Percentiles rank a stretch among this genome's conserved stretches.
Conservation (phyloP, 2,113 vertebrate genomes). For the Lanius ludovicianus region DNA sequence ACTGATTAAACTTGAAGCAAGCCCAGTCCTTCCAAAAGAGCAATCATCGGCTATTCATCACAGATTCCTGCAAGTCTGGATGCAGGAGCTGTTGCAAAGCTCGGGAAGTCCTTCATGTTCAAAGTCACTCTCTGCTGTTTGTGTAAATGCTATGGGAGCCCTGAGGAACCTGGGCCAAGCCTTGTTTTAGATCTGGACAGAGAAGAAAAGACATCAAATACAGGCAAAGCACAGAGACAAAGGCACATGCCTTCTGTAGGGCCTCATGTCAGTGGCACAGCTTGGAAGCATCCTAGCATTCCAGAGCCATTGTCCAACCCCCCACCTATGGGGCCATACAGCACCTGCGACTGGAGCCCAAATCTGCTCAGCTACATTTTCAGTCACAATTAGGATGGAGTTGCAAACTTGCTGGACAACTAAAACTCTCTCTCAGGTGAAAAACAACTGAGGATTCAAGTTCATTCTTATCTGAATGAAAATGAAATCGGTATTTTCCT, state of each 20-base stretch:
- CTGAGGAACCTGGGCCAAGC: not conserved
- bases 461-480: not conserved
- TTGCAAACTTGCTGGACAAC: not conserved
- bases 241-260: not conserved
- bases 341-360: not conserved
- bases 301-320: not conserved
- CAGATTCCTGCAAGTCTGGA: constrained; percentile 44
- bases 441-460: not conserved
- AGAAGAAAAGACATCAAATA: not conserved
- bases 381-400: not conserved
- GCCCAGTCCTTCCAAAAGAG: constrained; percentile 61
- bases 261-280: not conserved
- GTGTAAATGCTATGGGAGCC: not conserved
- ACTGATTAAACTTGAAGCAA: constrained; percentile 66
- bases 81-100: constrained; percentile 8
- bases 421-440: not conserved
- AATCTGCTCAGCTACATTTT: not conserved
- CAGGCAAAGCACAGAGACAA: not conserved
- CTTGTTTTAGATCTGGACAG: not conserved
- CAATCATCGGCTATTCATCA: constrained; percentile 70
- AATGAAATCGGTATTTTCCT: not conserved
- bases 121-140: constrained; percentile 32
- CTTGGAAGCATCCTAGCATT: fast-evolving
- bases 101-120: not conserved
- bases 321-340: fast-evolving